Conservation (phyloP, 2,797 vertebrate species). For the Sciurus vulgaris region DNA sequence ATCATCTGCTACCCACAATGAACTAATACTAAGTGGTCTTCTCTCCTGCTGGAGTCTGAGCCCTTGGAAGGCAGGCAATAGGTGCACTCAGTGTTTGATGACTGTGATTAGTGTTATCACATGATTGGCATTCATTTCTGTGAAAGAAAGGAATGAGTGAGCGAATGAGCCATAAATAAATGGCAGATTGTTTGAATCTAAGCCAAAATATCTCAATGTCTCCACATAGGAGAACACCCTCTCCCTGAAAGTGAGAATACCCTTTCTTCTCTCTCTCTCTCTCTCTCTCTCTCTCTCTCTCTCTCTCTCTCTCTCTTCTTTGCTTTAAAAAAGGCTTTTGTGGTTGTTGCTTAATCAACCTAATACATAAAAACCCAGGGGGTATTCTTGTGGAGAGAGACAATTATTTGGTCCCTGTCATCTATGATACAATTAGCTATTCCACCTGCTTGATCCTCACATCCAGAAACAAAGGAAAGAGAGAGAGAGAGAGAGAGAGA, state of each 20-base stretch:
- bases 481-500: neutral
- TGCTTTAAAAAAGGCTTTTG: constrained; percentile 33
- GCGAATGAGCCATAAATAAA: neutral
- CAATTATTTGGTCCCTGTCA: neutral
- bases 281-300: neutral
- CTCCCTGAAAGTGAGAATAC: neutral
- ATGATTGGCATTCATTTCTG: fast-evolving
- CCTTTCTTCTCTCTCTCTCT: neutral
- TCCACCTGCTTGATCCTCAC: neutral
- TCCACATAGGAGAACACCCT: neutral
- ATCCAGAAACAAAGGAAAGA: neutral
- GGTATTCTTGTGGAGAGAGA: neutral
- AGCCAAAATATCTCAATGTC: neutral
- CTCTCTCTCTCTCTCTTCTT: neutral
- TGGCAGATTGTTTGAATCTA: neutral
- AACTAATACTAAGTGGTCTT: neutral
- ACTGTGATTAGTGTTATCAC: fast-evolving
- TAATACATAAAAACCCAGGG: neutral
- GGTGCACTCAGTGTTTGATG: fast-evolving
- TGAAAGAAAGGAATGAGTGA: neutral
- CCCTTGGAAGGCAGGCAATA: fast-evolving
- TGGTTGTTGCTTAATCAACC: neutral
- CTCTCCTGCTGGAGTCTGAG: neutral
- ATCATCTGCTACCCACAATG: fast-evolving
- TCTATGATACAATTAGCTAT: neutral